Base-by-base conservation (phyloP, 2,797 vertebrate species). In the Stomatorhinus walkeri region DNA sequence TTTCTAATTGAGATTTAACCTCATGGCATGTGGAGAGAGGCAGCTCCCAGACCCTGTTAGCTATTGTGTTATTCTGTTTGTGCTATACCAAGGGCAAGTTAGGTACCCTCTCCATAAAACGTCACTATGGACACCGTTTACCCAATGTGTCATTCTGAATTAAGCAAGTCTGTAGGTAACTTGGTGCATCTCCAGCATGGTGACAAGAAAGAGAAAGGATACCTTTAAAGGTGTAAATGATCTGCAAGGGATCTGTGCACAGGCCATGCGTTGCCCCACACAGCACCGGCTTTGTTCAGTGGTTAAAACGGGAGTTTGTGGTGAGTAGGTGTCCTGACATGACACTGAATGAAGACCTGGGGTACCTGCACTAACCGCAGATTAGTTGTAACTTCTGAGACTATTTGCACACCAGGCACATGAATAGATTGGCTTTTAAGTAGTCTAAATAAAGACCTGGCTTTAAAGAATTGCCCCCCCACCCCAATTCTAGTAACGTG, bases 1-100 rank as follows among this genome's bases (percentile, higher is more conserved):
- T 81, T 43, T 81, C 40, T 46, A 81, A 46, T n/a, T 81, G 19
- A 81, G 76, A 46, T 46, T 81, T 81, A 81, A 81, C 76, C 76
- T 79, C 36, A 79, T 40, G 43, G 40, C 46, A 46, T 46, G 36
- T 79, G 72, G 40, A 79, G 46, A 79, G 40, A 72, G 6, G 36
- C 6, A 19, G 16, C 16, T n/a, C 16, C 76, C 40, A 22, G 36
- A 40, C 40, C 40, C 14, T 46, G 68, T 81, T 46, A n/a, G 36
- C 40, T 81, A 32, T 72, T 40, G 32, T 2, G 6, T 46, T 81
- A 81, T 81, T 81, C 40, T 9, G 6, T 43, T 81, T 81, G 76
- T 43, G 76, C 76, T n/a, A n/a, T n/a, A n/a, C n/a, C 40, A 46
- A 16, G 19, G 28, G 40, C 76, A n/a, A 43, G 76, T 46, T 43